Percentiles rank a stretch among this genome's conserved stretches.
phyloP scores from a whole-genome alignment of 1,140 invertebrate genomes.

The Spodoptera frugiperda region DNA sequence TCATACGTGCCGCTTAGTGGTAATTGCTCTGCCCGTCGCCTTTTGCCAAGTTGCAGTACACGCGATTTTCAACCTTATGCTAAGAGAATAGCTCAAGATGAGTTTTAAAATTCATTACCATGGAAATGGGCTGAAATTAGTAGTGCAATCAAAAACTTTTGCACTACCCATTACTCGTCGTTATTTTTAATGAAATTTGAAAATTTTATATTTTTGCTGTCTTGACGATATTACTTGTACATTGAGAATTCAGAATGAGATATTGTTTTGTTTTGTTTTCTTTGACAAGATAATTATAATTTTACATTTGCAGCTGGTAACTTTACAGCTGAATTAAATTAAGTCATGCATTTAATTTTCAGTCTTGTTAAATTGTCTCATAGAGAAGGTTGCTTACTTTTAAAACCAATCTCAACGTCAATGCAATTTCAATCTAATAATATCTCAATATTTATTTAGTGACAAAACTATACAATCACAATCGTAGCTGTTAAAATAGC shows the following conservation, averaged over 20 bases:
- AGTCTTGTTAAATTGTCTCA: too few species aligned
- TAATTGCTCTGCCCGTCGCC: conserved; percentile 16
- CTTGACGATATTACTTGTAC: neutral
- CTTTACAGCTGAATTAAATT: too few species aligned
- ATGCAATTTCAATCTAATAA: too few species aligned
- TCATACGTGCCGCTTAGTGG: conserved; percentile 32
- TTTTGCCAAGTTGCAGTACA: neutral
- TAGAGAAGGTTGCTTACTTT: too few species aligned
- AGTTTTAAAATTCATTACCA: conserved; percentile 35
- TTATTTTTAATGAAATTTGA: conserved; percentile 21
- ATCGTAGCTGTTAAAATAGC: too few species aligned
- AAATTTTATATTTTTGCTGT: conserved; percentile 10
- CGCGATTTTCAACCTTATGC: conserved; percentile 7
- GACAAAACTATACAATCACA: too few species aligned
- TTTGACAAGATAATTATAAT: neutral
- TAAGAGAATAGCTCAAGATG: neutral
- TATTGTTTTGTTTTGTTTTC: neutral
- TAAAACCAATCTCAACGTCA: too few species aligned
- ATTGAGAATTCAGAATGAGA: too few species aligned
- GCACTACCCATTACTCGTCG: conserved; percentile 11
- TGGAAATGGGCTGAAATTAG: conserved; percentile 33
- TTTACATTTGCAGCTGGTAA: too few species aligned
- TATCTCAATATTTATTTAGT: too few species aligned
- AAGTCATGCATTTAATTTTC: too few species aligned
- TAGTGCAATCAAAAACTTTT: conserved; percentile 43